Evolutionary conservation across 2,113 vertebrate species (phyloP), one percentile per base, ranked within the genome.

Genomic region (Chaetodon auriga): DNA sequence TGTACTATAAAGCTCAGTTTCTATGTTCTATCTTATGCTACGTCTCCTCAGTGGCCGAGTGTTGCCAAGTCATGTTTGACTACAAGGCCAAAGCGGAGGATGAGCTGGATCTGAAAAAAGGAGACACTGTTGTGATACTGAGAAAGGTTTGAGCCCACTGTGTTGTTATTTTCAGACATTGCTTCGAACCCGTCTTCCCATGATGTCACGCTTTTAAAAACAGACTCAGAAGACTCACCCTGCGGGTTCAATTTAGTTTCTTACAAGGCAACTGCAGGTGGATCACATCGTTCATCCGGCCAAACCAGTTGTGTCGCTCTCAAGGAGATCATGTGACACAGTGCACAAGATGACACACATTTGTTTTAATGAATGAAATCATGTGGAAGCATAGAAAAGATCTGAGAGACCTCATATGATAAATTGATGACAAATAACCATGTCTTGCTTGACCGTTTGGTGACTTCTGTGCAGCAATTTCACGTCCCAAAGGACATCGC

Each of bases 21-120:
- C 5, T 13, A 9, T 21, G 6, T n/a, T 36, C 10, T 84, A 7
- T 85, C 13, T 65, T n/a, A 7, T 18, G 25, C 43, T 36, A 46
- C 41, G 11, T 83, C 53, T 81, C 72, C 78, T 51, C 93, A 95
- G 95, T 57, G 43, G 89, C 75, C 8, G 92, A 96, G 92, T 95
- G 89, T 54, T 97, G 95, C 88, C 94, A 93, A 71, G 96, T 93
- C 61, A 94, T 97, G 95, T 97, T 97, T 64, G 94, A 96, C 90
- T 97, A 96, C 81, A 77, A 88, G 35, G 94, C 94, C 1, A 84
- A 87, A 80, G 83, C 95, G 4, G 95, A 93, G 0, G 97, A 97
- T 0, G 97, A 97, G 88, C 60, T 97, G 92, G 91, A 82, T 0
- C 83, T 97, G 79, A 94, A 92, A 81, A 95, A 86, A 25, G 96